phyloP scores from a whole-genome alignment of 2,888 invertebrate species.

The Cantharis flavilabris region DNA sequence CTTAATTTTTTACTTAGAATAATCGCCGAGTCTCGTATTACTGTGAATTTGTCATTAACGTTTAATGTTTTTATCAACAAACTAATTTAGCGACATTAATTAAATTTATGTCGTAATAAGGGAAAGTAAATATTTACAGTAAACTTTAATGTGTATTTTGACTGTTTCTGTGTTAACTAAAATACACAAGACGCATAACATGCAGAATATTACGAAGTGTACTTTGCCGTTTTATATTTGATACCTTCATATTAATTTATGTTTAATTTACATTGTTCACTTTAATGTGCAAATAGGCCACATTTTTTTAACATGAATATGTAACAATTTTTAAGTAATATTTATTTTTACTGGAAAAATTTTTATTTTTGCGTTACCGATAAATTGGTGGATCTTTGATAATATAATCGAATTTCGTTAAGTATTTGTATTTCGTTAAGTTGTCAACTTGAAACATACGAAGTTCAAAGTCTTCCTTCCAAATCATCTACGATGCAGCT shows the following conservation, averaged over 20 bases:
- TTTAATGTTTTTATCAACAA: background rate
- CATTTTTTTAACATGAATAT: background rate
- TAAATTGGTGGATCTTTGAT: background rate
- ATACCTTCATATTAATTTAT: background rate
- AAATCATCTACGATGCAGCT: background rate
- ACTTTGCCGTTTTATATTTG: background rate
- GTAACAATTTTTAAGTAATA: background rate
- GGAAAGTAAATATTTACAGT: background rate
- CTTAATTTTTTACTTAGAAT: background rate
- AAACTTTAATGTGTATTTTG: background rate
- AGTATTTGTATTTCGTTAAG: background rate
- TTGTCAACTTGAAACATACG: background rate
- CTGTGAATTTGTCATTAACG: background rate
- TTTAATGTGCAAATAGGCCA: background rate
- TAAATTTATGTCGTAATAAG: background rate
- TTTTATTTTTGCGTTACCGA: background rate
- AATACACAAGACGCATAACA: slow-evolving; percentile 1
- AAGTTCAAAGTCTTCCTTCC: slow-evolving; percentile 5
- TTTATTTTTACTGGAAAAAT: background rate
- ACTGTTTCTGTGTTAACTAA: background rate
- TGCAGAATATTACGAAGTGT: background rate
- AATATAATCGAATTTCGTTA: background rate
- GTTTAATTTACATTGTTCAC: background rate
- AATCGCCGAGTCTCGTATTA: background rate
- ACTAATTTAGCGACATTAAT: background rate